A percentile compares a stretch with the other conserved stretches of the same genome.
Conservation (phyloP, 2,797 vertebrate genomes). For the Microctenopoma stevenorrisi region DNA sequence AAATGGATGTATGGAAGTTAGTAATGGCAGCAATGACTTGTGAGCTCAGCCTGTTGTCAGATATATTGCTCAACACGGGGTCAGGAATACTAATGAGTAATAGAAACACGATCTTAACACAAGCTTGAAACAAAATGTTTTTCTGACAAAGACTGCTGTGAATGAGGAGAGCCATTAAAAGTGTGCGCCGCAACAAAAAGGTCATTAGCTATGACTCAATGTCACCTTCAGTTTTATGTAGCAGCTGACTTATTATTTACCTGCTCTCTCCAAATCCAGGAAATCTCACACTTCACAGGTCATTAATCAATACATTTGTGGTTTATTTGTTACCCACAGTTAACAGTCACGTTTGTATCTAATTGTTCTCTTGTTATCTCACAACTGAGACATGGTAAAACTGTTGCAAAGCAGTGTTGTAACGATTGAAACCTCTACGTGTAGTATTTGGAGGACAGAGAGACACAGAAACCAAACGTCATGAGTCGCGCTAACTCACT, state of each 20-base stretch:
- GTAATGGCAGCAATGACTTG: background rate
- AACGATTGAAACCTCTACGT: background rate
- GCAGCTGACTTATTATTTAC: slow-evolving; percentile 33
- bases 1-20: background rate
- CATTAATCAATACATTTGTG: slow-evolving; percentile 7
- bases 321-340: background rate
- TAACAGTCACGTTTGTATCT: background rate
- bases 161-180: slow-evolving; percentile 9
- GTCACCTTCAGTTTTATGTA: slow-evolving; percentile 79
- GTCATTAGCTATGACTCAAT: slow-evolving; percentile 74
- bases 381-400: background rate
- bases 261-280: background rate
- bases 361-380: too few relatives aligned
- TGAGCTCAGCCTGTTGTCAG: background rate
- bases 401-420: background rate
- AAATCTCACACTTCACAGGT: background rate
- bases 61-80: background rate
- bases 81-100: background rate
- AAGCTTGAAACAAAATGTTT: background rate
- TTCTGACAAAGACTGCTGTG: background rate
- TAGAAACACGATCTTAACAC: background rate
- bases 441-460: background rate
- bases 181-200: slow-evolving; percentile 44
- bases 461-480: background rate
- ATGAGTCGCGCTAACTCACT: background rate